Evolutionary conservation across 1,140 invertebrate genomes (phyloP).

Genomic region (Aphidius ervi): DNA sequence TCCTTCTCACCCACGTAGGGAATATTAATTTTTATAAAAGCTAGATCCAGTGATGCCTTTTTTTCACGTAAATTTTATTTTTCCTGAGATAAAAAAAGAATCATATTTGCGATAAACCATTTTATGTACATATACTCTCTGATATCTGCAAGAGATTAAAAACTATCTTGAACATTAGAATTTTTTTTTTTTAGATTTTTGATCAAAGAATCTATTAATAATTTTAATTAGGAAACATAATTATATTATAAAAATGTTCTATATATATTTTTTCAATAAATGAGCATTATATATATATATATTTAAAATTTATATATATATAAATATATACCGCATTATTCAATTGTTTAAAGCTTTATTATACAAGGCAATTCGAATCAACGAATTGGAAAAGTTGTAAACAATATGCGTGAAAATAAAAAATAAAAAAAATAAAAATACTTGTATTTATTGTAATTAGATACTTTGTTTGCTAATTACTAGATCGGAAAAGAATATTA

Average conservation of each 20-base stretch:
- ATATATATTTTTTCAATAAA: no score
- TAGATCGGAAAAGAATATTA: neutral
- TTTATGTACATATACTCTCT: neutral
- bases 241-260: no score
- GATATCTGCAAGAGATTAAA: neutral
- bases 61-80: constrained; percentile 27
- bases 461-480: neutral
- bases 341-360: no score
- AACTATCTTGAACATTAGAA: neutral
- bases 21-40: constrained; percentile 46
- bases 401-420: no score
- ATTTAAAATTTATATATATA: no score
- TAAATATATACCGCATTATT: no score
- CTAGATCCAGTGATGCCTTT: constrained; percentile 24
- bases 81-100: constrained; percentile 18
- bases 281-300: no score
- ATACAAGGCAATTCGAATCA: neutral
- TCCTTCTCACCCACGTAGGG: constrained; percentile 25
- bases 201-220: neutral
- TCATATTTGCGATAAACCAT: neutral
- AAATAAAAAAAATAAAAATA: no score
- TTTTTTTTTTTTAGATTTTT: neutral
- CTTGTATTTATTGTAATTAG: no score
- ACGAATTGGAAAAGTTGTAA: neutral
- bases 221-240: neutral